Evolutionary conservation across 2,113 vertebrate species (phyloP).

Genomic region (Salvelinus fontinalis): DNA sequence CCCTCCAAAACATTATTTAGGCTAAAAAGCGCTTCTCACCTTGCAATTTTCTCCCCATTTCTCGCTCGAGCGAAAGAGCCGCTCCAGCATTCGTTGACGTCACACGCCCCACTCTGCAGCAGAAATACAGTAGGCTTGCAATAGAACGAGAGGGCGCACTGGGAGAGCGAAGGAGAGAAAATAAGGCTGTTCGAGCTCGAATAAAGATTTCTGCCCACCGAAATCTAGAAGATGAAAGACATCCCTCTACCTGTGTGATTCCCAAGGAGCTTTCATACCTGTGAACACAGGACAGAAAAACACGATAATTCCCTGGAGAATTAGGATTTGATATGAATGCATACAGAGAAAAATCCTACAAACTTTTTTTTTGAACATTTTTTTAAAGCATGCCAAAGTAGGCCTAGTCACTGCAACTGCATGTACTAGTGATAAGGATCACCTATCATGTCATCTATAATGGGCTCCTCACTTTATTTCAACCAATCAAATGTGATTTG

Average conservation of each 20-base stretch:
- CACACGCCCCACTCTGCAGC: constrained; percentile 75
- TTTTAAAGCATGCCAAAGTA: neutral
- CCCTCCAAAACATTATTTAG: constrained; percentile 34
- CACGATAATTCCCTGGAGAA: neutral
- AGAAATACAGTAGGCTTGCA: constrained; percentile 68
- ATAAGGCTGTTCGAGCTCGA: neutral
- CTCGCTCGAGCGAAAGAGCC: constrained; percentile 67
- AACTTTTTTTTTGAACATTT: neutral
- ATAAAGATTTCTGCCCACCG: neutral
- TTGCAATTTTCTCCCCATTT: constrained; percentile 70
- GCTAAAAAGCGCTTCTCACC: constrained; percentile 69
- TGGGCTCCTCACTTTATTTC: too few relatives aligned
- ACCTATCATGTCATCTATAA: neutral
- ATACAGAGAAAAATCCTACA: neutral
- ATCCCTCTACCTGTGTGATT: neutral
- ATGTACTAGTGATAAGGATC: neutral
- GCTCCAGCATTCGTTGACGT: constrained; percentile 74
- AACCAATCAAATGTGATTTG: too few relatives aligned
- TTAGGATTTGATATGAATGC: neutral
- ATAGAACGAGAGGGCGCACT: constrained; percentile 17
- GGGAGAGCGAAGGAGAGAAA: constrained; percentile 6
- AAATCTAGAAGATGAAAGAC: neutral
- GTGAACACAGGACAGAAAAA: neutral
- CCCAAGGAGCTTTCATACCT: neutral
- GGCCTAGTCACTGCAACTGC: neutral